Evolutionary conservation across 2,797 vertebrate species (phyloP).

Genomic region (Discoglossus pictus): DNA sequence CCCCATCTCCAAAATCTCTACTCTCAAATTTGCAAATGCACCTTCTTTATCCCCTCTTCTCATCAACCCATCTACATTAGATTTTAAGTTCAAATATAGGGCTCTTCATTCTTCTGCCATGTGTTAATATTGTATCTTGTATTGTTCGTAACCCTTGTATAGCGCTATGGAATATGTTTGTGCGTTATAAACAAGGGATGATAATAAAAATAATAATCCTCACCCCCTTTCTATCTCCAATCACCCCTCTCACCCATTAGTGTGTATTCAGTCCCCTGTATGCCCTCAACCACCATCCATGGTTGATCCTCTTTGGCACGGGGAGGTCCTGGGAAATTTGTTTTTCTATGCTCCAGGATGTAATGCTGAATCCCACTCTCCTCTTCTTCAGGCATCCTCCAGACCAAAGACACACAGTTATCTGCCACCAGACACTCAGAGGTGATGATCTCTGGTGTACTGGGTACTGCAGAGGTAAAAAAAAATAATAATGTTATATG

Average conservation of each 20-base stretch:
- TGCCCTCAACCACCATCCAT: slow-evolving; percentile 95
- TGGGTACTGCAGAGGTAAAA: slow-evolving; percentile 74
- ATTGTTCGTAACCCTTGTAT: too few relatives aligned
- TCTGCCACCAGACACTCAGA: slow-evolving; percentile 88
- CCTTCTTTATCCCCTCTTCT: too few relatives aligned
- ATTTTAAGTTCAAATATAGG: too few relatives aligned
- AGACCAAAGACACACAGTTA: slow-evolving; percentile 83
- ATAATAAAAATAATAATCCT: too few relatives aligned
- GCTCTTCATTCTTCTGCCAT: too few relatives aligned
- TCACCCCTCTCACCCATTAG: slow-evolving; percentile 71
- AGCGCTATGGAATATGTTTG: too few relatives aligned
- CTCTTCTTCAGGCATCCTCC: slow-evolving; percentile 78
- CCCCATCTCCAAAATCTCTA: too few relatives aligned
- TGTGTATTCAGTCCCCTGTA: slow-evolving; percentile 80
- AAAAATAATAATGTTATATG: neutral
- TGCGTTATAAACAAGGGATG: too few relatives aligned
- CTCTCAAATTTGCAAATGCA: too few relatives aligned
- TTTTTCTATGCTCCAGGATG: slow-evolving; percentile 85
- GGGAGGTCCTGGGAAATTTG: slow-evolving; percentile 89
- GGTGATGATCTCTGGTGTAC: slow-evolving; percentile 84
- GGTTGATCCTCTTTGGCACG: slow-evolving; percentile 90
- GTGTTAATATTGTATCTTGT: too few relatives aligned
- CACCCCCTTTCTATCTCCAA: rapidly evolving
- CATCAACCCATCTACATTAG: too few relatives aligned
- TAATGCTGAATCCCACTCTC: slow-evolving; percentile 93